Conservation (phyloP, 2,797 vertebrate species). For the Acipenser ruthenus region DNA sequence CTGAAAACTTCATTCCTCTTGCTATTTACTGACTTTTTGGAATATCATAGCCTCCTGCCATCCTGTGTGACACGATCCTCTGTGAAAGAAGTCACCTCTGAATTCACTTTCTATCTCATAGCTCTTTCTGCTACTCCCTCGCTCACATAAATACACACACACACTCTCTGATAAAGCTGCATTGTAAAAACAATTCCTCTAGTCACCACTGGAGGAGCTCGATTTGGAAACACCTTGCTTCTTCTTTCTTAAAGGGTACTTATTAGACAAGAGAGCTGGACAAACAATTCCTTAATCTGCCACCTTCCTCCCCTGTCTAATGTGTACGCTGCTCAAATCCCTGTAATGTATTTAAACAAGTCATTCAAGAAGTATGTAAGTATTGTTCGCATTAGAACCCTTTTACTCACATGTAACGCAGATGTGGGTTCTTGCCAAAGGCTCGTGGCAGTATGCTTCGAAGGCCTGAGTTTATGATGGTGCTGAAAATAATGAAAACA, state of each 20-base stretch:
- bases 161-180: constrained; percentile 9
- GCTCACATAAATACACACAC: constrained; percentile 20
- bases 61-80: constrained; percentile 46
- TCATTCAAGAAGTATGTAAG: too few species aligned
- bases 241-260: too few species aligned
- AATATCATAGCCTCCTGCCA: constrained; percentile 49
- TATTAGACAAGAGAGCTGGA: too few species aligned
- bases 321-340: neutral
- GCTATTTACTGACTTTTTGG: constrained; percentile 47
- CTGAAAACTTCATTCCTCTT: constrained; percentile 33
- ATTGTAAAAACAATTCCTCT: too few species aligned
- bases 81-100: constrained; percentile 52
- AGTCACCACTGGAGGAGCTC: too few species aligned
- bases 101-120: constrained; percentile 31
- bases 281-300: too few species aligned
- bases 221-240: too few species aligned
- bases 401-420: constrained; percentile 88
- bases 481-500: constrained; percentile 51
- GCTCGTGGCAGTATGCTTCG: constrained; percentile 72
- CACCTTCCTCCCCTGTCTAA: neutral
- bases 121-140: constrained; percentile 11
- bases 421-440: constrained; percentile 85
- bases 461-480: constrained; percentile 84
- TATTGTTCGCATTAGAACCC: neutral
- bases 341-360: neutral